These are phyloP conservation scores for Chaetodon trifascialis DNA, from an alignment of 2,113 vertebrate species.

Conservation along the genomic window DNA sequence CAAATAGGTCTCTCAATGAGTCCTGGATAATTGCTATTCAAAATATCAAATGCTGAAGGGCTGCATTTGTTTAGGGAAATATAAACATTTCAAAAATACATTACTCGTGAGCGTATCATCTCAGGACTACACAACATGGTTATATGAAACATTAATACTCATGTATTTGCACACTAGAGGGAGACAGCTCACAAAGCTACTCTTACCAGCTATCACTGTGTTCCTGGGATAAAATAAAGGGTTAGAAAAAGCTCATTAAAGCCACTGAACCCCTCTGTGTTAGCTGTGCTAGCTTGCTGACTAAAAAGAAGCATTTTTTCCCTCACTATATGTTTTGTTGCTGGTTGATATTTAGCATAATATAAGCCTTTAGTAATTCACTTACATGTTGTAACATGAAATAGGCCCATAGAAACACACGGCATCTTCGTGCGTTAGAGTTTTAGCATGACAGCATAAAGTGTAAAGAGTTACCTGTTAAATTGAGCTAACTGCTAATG, in stretches of 20 bases:
- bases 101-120: not conserved
- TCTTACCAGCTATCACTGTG: not conserved
- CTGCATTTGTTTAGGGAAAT: too few species aligned
- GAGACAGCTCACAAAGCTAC: slow-evolving; percentile 59
- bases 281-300: not conserved
- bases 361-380: not conserved
- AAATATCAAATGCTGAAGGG: not conserved
- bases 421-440: too few species aligned
- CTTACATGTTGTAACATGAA: not conserved
- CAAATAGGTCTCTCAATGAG: not conserved
- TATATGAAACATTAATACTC: not conserved
- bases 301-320: not conserved
- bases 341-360: not conserved
- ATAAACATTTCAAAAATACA: too few species aligned
- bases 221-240: not conserved
- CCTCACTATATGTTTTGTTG: not conserved
- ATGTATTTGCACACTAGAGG: slow-evolving; percentile 64
- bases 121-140: too few species aligned
- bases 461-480: not conserved
- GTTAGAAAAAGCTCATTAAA: not conserved
- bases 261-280: not conserved
- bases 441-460: not conserved
- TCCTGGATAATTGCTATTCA: not conserved
- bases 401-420: not conserved
- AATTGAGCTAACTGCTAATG: not conserved